Evolutionary conservation across 2,888 invertebrate species (phyloP).

Genomic region (Thecocarcelia acutangulata): DNA sequence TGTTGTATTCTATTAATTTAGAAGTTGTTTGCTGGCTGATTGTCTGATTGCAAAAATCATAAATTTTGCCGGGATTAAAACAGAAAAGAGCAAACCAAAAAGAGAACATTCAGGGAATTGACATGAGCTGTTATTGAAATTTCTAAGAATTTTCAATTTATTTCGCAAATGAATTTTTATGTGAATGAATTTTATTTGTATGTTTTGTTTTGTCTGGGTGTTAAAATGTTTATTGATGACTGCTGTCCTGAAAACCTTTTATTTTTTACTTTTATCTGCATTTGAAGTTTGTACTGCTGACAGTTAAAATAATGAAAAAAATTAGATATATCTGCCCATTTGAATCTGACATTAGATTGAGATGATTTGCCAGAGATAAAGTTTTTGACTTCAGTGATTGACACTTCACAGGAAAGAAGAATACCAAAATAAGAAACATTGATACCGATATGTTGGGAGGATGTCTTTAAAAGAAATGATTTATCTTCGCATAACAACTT

Average conservation of each 20-base stretch:
- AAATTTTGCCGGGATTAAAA: constrained; percentile 49
- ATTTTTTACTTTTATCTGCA: constrained; percentile 13
- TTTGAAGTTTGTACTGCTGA: constrained; percentile 4
- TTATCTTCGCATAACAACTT: constrained; percentile 34
- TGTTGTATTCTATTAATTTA: constrained; percentile 39
- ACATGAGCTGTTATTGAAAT: constrained; percentile 43
- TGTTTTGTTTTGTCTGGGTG: constrained; percentile 37
- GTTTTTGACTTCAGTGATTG: constrained; percentile 52
- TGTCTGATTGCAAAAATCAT: constrained; percentile 33
- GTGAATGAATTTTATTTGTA: constrained; percentile 10
- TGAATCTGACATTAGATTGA: constrained; percentile 50
- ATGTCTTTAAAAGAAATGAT: constrained; percentile 1
- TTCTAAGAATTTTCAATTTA: constrained; percentile 57
- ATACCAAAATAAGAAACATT: constrained; percentile 4
- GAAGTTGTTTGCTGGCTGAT: constrained; percentile 23
- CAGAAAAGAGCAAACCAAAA: not conserved
- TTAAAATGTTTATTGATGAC: constrained; percentile 56
- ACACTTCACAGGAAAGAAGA: constrained; percentile 39
- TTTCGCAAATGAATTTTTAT: constrained; percentile 18
- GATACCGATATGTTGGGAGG: constrained; percentile 2
- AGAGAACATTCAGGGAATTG: constrained; percentile 32
- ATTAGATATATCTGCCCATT: constrained; percentile 22
- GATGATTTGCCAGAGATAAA: constrained; percentile 53
- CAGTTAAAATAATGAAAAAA: constrained; percentile 29
- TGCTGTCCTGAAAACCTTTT: constrained; percentile 18